Evolutionary conservation across 1,140 invertebrate species (phyloP).

Genomic region (Geopemphigus sp.): DNA sequence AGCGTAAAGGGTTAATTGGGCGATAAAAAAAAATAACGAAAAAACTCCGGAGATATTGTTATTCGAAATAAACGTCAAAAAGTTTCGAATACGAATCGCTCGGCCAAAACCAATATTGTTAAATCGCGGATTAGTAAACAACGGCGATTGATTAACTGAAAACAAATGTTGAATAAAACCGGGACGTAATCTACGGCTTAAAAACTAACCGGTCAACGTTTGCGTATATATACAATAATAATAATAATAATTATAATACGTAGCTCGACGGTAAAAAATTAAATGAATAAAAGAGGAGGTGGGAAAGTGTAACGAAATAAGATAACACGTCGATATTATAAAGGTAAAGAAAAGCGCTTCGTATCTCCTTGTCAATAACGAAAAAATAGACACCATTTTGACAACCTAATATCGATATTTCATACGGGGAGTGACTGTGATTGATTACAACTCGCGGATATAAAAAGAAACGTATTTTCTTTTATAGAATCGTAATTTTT

Average conservation of each 20-base stretch:
- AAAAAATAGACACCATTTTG: neutral
- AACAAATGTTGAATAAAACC: neutral
- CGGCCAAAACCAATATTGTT: neutral
- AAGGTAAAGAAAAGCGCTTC: neutral
- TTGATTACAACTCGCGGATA: neutral
- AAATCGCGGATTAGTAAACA: neutral
- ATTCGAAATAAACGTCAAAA: neutral
- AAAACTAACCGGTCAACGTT: neutral
- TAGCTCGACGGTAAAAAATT: neutral
- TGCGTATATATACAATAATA: neutral
- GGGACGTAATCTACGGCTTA: neutral
- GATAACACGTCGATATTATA: neutral
- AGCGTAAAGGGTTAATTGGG: neutral
- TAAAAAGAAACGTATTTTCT: too few relatives aligned
- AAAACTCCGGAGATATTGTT: neutral
- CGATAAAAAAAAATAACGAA: neutral
- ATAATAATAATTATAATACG: neutral
- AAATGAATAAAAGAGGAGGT: neutral
- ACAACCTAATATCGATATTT: neutral
- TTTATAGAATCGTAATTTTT: too few relatives aligned
- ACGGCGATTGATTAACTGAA: neutral
- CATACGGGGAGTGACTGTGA: neutral
- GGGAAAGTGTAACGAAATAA: neutral
- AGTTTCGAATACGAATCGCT: neutral
- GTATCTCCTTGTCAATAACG: conserved; percentile 2